Conservation (phyloP, 2,888 invertebrate genomes). For the Drosophila setosimentum region DNA sequence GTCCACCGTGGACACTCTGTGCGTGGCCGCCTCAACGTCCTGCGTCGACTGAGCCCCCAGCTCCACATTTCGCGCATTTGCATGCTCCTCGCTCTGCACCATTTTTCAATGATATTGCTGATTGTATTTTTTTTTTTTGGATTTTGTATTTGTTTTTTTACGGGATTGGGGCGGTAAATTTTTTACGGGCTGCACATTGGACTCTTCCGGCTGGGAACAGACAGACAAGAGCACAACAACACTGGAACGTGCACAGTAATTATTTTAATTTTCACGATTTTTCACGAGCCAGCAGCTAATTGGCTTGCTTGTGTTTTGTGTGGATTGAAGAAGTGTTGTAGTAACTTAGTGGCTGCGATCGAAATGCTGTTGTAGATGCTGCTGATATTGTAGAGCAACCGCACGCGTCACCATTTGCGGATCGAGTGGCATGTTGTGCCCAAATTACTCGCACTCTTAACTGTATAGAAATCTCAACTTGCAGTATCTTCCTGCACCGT, state of each 20-base stretch:
- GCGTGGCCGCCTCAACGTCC: constrained; percentile 31
- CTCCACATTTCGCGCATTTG: constrained; percentile 20
- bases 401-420: constrained; percentile 58
- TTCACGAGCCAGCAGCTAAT: constrained; percentile 63
- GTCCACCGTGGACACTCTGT: constrained; percentile 3
- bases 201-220: constrained; percentile 41
- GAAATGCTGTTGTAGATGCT: constrained; percentile 14
- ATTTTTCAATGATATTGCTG: constrained; percentile 20
- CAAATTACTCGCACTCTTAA: constrained; percentile 66
- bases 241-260: constrained; percentile 54
- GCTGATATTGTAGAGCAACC: constrained; percentile 57
- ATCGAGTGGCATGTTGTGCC: constrained; percentile 70
- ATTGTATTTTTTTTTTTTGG: not conserved
- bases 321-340: constrained; percentile 5
- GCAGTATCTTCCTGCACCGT: constrained; percentile 6
- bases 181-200: constrained; percentile 41
- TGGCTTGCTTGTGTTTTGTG: constrained; percentile 1
- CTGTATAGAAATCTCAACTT: constrained; percentile 34
- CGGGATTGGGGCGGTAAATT: not conserved
- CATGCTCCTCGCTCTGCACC: constrained; percentile 62
- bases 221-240: constrained; percentile 16
- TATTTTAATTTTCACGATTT: constrained; percentile 56
- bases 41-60: constrained; percentile 27
- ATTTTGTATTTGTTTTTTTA: constrained; percentile 7
- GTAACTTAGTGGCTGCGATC: constrained; percentile 24